Evolutionary conservation across 92 coral and sea anemone genomes (phyloP).

Genomic region (Micromussa lordhowensis): DNA sequence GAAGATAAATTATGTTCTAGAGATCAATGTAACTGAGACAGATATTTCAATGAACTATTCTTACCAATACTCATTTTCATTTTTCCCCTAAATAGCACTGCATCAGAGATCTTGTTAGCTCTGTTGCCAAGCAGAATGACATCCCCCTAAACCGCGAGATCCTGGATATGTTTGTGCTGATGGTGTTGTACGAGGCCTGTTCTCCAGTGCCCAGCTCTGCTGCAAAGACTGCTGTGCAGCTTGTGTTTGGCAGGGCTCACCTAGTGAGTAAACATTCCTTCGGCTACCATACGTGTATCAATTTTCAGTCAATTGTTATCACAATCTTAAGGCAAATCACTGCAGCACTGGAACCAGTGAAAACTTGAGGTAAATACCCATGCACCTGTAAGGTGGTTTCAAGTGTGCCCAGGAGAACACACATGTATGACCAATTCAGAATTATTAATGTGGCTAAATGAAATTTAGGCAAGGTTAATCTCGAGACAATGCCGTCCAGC

Average conservation of each 20-base stretch:
- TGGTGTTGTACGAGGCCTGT: slow-evolving; percentile 92
- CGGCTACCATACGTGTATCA: not conserved
- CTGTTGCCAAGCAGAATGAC: slow-evolving; percentile 93
- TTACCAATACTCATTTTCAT: not conserved
- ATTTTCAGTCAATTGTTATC: too few relatives aligned
- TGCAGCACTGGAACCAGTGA: too few relatives aligned
- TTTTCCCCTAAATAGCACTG: slow-evolving; percentile 67
- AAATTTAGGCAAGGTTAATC: too few relatives aligned
- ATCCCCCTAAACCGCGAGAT: slow-evolving; percentile 96
- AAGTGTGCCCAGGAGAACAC: too few relatives aligned
- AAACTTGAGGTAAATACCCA: too few relatives aligned
- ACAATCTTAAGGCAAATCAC: too few relatives aligned
- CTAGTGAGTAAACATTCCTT: slow-evolving; percentile 55
- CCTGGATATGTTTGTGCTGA: slow-evolving; percentile 84
- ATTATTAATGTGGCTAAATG: too few relatives aligned
- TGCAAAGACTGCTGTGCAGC: slow-evolving; percentile 98
- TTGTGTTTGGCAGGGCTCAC: slow-evolving; percentile 92
- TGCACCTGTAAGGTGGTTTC: too few relatives aligned
- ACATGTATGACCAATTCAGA: too few relatives aligned
- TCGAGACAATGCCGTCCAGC: too few relatives aligned
- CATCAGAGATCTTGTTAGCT: slow-evolving; percentile 87
- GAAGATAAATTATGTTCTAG: too few relatives aligned
- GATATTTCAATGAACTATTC: not conserved
- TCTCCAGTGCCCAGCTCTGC: slow-evolving; percentile 87
- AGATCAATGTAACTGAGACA: too few relatives aligned